Evolutionary conservation across 2,113 vertebrate species (phyloP).

Genomic region (Piliocolobus tephrosceles): DNA sequence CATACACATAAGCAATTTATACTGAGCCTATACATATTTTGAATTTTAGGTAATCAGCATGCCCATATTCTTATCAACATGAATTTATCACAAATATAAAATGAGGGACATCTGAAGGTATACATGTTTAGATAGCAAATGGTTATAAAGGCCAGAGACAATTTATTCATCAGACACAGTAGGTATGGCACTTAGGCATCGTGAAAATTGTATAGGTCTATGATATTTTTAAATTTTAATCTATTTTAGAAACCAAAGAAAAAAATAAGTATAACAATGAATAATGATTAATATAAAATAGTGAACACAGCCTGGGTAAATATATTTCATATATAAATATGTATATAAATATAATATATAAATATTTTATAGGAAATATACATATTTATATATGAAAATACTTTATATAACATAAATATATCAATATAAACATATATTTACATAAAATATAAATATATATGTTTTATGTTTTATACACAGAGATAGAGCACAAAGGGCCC

Average conservation of each 20-base stretch:
- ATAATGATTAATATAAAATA: not conserved
- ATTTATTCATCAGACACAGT: not conserved
- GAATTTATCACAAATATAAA: not conserved
- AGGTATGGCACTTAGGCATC: not conserved
- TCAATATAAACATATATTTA: not conserved
- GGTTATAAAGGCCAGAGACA: not conserved
- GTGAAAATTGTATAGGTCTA: not conserved
- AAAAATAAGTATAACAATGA: not conserved
- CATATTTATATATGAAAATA: not conserved
- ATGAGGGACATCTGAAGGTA: not conserved
- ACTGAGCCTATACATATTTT: not conserved
- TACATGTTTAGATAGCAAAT: not conserved
- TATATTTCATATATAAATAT: not conserved
- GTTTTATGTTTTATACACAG: not conserved
- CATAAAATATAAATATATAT: not conserved
- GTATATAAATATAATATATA: not conserved
- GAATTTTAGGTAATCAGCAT: not conserved
- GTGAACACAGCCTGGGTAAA: accelerated
- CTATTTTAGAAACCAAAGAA: not conserved
- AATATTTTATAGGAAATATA: not conserved
- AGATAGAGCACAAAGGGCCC: not conserved
- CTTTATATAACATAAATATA: not conserved
- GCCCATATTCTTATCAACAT: not conserved
- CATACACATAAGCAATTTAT: not conserved
- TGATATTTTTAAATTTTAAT: not conserved